Conservation (phyloP, 2,888 invertebrate species). For the Meganola albula region DNA sequence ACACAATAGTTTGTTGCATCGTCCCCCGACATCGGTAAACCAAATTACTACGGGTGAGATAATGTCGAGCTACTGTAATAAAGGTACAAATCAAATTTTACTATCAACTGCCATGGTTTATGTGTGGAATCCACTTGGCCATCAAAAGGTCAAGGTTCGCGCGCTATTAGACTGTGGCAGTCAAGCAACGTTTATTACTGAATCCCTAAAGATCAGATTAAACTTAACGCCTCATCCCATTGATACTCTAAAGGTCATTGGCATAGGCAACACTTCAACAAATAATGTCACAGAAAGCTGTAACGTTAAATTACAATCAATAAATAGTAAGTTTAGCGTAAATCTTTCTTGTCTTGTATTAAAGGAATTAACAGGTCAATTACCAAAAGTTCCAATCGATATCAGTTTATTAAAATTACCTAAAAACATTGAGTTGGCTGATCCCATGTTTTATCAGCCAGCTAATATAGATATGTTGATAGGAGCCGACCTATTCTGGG, state of each 20-base stretch:
- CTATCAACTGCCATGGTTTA: conserved; percentile 4
- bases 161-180: conserved; percentile 1
- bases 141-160: not conserved
- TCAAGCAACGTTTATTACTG: conserved; percentile 5
- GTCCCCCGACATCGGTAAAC: not conserved
- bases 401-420: conserved; percentile 2
- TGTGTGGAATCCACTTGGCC: not conserved
- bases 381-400: conserved; percentile 5
- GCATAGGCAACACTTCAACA: conserved; percentile 8
- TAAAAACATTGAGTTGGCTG: conserved; percentile 7
- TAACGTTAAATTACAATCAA: conserved; percentile 8
- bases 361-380: conserved; percentile 9
- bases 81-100: not conserved
- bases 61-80: not conserved
- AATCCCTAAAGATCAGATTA: conserved; percentile 5
- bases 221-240: not conserved
- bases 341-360: conserved; percentile 17
- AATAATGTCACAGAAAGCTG: conserved; percentile 8
- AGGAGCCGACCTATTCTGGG: conserved; percentile 7
- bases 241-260: conserved; percentile 8
- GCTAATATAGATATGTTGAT: conserved; percentile 1
- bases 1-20: conserved; percentile 23
- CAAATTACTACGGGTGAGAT: not conserved
- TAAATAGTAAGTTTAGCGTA: conserved; percentile 9
- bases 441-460: conserved; percentile 8